These are phyloP conservation scores for Echeneis naucrates DNA, from an alignment of 2,797 vertebrate genomes.

Conservation along the genomic window DNA sequence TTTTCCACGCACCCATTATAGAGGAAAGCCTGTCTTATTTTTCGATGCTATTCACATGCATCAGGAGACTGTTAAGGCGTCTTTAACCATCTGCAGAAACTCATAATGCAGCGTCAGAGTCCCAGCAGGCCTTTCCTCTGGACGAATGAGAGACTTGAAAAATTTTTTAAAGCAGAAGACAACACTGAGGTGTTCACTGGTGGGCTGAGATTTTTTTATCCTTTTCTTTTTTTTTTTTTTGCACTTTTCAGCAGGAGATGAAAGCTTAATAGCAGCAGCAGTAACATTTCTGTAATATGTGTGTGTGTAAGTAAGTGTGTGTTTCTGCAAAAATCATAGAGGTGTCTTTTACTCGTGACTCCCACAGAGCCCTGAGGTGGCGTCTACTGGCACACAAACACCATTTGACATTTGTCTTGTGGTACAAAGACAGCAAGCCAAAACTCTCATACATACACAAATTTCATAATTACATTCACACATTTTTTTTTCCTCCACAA, in stretches of 20 bases:
- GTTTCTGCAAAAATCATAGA: conserved; percentile 57
- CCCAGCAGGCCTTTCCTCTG: conserved; percentile 38
- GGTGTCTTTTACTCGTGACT: conserved; percentile 62
- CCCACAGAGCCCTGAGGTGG: conserved; percentile 79
- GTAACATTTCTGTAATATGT: conserved; percentile 31
- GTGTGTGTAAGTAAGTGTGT: conserved; percentile 33
- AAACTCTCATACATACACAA: conserved; percentile 31
- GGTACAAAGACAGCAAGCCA: conserved; percentile 55
- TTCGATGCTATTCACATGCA: conserved; percentile 68
- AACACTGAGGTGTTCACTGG: conserved; percentile 15
- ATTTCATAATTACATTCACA: conserved; percentile 62
- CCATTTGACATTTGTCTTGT: conserved; percentile 54
- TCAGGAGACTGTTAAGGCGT: conserved; percentile 75
- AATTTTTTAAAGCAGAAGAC: conserved; percentile 51
- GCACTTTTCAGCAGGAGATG: conserved; percentile 74
- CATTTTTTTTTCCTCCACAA: conserved; percentile 45
- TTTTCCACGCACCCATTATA: conserved; percentile 36
- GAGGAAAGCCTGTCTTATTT: conserved; percentile 41
- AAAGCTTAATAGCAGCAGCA: conserved; percentile 75
- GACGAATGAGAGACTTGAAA: conserved; percentile 21
- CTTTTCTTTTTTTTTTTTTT: conserved; percentile 48
- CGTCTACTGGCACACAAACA: conserved; percentile 75
- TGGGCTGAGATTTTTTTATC: conserved; percentile 47
- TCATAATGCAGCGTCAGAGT: conserved; percentile 19
- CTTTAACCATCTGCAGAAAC: conserved; percentile 54